These are phyloP conservation scores for Zaprionus nigranus DNA, from an alignment of 1,140 invertebrate genomes.

Conservation along the genomic window DNA sequence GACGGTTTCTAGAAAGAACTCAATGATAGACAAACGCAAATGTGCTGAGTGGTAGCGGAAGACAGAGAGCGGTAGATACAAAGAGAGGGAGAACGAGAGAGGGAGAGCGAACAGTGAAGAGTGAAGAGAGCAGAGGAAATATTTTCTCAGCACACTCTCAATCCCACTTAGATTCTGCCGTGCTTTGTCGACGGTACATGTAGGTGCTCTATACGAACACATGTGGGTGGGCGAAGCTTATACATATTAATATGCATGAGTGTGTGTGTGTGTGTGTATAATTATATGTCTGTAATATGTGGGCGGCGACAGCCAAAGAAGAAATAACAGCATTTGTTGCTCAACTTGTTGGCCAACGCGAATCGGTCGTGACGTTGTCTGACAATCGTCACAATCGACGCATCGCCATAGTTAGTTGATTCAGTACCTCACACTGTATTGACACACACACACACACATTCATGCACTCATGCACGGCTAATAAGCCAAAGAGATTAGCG, in stretches of 20 bases:
- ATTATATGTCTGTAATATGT: conserved; percentile 41
- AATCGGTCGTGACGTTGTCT: conserved; percentile 55
- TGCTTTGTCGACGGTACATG: conserved; percentile 8
- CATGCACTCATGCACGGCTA: neutral
- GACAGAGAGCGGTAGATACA: conserved; percentile 12
- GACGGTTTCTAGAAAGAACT: conserved; percentile 72
- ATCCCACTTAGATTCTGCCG: conserved; percentile 26
- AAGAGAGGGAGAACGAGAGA: neutral
- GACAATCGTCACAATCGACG: conserved; percentile 26
- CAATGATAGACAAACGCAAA: conserved; percentile 51
- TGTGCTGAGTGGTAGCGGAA: conserved; percentile 13
- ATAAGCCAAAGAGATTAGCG: neutral
- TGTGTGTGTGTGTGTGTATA: conserved; percentile 38
- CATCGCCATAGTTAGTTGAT: conserved; percentile 28
- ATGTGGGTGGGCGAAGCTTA: conserved; percentile 48
- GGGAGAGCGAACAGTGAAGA: conserved; percentile 9
- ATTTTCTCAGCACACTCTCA: conserved; percentile 19
- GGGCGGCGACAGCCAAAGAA: conserved; percentile 50
- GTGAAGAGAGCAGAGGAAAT: conserved; percentile 4
- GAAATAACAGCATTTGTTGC: conserved; percentile 46
- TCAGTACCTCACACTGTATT: conserved; percentile 1
- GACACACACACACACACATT: neutral
- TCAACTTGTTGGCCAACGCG: conserved; percentile 55
- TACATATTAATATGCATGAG: conserved; percentile 27
- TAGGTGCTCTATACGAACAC: conserved; percentile 26